Conservation (phyloP, 2,888 invertebrate genomes). For the Ophion ellenae region DNA sequence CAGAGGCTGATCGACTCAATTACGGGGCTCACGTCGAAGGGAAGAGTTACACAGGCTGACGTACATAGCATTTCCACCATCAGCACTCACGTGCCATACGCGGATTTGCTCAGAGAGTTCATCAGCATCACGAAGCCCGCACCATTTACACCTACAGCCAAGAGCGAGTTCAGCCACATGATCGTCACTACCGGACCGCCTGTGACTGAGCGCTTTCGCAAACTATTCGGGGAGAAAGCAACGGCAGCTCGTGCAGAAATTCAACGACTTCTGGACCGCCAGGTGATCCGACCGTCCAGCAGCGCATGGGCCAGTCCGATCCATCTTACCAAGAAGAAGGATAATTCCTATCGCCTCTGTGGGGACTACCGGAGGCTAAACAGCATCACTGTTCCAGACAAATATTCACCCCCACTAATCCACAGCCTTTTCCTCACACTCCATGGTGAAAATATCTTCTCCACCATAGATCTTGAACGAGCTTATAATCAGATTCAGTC, state of each 20-base stretch:
- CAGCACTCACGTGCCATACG: conserved; percentile 6
- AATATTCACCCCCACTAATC: conserved; percentile 52
- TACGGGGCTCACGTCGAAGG: conserved; percentile 39
- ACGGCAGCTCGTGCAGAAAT: conserved; percentile 49
- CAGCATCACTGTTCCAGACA: conserved; percentile 35
- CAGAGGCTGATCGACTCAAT: conserved; percentile 1
- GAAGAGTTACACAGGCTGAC: conserved; percentile 9
- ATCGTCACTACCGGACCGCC: conserved; percentile 48
- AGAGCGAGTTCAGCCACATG: conserved; percentile 37
- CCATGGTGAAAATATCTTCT: conserved; percentile 41
- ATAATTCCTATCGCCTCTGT: conserved; percentile 37
- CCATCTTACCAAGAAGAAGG: conserved; percentile 38
- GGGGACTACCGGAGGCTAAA: conserved; percentile 56
- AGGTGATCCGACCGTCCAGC: neutral
- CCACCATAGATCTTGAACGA: conserved; percentile 38
- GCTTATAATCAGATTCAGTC: conserved; percentile 55
- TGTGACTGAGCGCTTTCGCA: conserved; percentile 40
- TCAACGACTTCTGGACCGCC: conserved; percentile 10
- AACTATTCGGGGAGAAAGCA: conserved; percentile 41
- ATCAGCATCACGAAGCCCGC: conserved; percentile 45
- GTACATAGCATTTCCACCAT: conserved; percentile 42
- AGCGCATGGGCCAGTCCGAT: conserved; percentile 22
- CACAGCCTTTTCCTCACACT: conserved; percentile 30
- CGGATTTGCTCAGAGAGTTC: conserved; percentile 31
- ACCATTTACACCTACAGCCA: neutral